phyloP scores from a whole-genome alignment of 2,888 invertebrate genomes.

The Uropetala carovei region DNA sequence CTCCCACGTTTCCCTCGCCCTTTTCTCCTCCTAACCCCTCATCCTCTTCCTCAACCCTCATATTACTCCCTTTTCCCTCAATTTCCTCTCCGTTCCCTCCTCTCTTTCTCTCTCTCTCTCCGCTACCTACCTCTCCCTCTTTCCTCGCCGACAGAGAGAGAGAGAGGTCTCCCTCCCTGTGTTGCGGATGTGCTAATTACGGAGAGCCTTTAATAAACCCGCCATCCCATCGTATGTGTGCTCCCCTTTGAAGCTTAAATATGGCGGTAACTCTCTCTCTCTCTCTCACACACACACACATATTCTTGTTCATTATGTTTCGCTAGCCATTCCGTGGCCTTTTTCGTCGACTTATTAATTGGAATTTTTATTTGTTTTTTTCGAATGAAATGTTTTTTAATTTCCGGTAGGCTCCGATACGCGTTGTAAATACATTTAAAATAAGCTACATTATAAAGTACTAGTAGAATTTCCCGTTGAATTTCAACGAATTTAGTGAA shows the following conservation, averaged over 20 bases:
- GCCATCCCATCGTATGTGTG: background rate
- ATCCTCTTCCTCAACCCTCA: background rate
- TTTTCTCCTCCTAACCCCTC: background rate
- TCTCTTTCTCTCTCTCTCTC: background rate
- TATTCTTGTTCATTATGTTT: constrained; percentile 16
- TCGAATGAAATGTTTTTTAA: too few species aligned
- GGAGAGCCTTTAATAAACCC: background rate
- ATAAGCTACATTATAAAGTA: too few species aligned
- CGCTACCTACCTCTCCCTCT: background rate
- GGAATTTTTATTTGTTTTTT: background rate
- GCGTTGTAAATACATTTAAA: too few species aligned
- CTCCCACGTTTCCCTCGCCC: background rate
- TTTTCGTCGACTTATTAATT: background rate
- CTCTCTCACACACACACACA: background rate
- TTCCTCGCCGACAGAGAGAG: background rate
- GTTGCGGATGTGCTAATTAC: constrained; percentile 29
- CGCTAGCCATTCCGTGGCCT: background rate
- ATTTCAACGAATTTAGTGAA: too few species aligned
- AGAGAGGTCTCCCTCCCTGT: background rate
- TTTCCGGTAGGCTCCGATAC: too few species aligned
- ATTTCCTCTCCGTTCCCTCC: background rate
- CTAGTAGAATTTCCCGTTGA: too few species aligned
- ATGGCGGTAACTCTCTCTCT: background rate
- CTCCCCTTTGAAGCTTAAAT: constrained; percentile 1
- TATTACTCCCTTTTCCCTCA: background rate